Base-by-base conservation (phyloP, 2,888 invertebrate species). In the Dicyrtomina minuta region DNA sequence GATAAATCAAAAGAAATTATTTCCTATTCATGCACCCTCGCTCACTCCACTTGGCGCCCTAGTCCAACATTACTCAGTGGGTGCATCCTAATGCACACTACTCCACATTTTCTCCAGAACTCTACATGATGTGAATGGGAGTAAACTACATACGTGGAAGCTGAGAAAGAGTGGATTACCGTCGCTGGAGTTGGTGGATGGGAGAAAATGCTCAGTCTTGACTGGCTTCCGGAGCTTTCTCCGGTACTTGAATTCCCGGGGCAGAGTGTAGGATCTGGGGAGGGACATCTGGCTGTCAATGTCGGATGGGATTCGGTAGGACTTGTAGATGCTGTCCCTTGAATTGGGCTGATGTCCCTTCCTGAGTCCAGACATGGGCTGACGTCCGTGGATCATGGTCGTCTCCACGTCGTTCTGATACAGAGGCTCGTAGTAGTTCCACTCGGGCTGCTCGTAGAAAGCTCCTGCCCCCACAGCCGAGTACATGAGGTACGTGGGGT, bases 111-210 rank as follows among this genome's bases (percentile, higher is more conserved):
- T n/a, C n/a, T n/a, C n/a, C n/a, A n/a, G n/a, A n/a, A n/a, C n/a
- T n/a, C n/a, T n/a, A n/a, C n/a, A n/a, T n/a, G n/a, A n/a, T n/a
- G n/a, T n/a, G n/a, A n/a, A n/a, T n/a, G n/a, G n/a, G n/a, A n/a
- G n/a, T n/a, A n/a, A n/a, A n/a, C n/a, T n/a, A n/a, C n/a, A n/a
- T n/a, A n/a, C n/a, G n/a, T n/a, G n/a, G n/a, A n/a, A n/a, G n/a
- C n/a, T n/a, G n/a, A n/a, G n/a, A n/a, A n/a, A n/a, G n/a, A n/a
- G 10, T 10, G 13, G 17, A 17, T 82, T 80, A 89, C 92, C 92
- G 80, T 92, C 92, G 77, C 92, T 92, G 79, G 92, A 92, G 80
- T 93, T 92, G 44, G 91, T 92, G 76, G 91, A 91, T 12, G 90
- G 88, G 24, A 90, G 86, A 79, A 89, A 89, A 74, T 89, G 87